Evolutionary conservation across 2,113 vertebrate genomes (phyloP).

Genomic region (Daphoenositta chrysoptera): DNA sequence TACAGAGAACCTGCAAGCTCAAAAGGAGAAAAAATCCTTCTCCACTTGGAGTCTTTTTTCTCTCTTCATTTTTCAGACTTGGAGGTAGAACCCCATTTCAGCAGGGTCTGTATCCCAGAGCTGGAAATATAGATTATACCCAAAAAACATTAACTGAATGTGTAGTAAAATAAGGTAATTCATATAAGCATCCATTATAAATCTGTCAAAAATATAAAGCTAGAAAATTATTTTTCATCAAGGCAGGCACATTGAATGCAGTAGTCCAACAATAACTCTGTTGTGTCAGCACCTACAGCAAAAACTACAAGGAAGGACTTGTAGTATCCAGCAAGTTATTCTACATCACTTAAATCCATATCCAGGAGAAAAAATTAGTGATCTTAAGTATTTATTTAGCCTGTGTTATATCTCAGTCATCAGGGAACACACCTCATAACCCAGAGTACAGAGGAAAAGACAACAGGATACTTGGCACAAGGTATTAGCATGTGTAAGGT

Average conservation of each 20-base stretch:
- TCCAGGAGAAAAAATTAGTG: fast-evolving
- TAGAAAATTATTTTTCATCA: background rate
- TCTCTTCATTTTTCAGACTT: background rate
- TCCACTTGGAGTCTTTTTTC: background rate
- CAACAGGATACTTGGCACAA: background rate
- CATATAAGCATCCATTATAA: background rate
- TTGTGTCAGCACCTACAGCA: background rate
- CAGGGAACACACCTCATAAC: background rate
- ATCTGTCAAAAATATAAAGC: background rate
- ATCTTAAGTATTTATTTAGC: background rate
- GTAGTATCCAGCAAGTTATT: background rate
- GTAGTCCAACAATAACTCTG: background rate
- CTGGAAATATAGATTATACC: background rate
- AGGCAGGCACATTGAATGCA: background rate
- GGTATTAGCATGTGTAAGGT: background rate
- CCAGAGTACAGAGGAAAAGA: background rate
- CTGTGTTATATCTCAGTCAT: background rate
- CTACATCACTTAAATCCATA: background rate
- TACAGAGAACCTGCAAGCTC: background rate
- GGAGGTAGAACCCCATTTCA: background rate
- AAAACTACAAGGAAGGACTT: background rate
- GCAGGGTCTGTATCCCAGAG: background rate
- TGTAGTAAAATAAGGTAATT: background rate
- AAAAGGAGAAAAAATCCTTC: background rate
- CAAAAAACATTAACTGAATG: background rate